Percentiles rank a stretch among this genome's conserved stretches.
Evolutionary conservation across 2,797 vertebrate species (phyloP).

Genomic region (Onychomys arenicola): DNA sequence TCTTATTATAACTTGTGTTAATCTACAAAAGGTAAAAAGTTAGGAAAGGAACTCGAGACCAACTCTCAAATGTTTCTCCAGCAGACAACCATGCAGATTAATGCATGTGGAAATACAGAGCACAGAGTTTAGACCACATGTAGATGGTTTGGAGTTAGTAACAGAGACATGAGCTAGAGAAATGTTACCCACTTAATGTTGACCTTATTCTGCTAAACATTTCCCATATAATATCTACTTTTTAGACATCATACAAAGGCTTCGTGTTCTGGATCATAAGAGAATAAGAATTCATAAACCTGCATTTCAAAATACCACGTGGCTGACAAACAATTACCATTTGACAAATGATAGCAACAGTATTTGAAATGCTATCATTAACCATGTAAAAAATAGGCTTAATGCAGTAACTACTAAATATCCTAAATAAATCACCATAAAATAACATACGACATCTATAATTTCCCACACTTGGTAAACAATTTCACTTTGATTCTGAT

Average conservation of each 20-base stretch:
- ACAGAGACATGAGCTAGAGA: background rate
- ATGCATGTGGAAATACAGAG: background rate
- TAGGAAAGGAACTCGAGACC: background rate
- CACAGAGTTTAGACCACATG: background rate
- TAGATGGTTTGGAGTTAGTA: background rate
- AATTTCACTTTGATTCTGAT: slow-evolving; percentile 50
- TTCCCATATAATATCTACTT: background rate
- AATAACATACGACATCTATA: slow-evolving; percentile 29
- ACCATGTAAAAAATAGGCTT: background rate
- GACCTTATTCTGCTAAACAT: background rate
- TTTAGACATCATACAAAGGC: background rate
- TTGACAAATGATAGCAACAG: slow-evolving; percentile 42
- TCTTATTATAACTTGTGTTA: background rate
- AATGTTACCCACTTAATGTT: background rate
- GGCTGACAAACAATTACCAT: background rate
- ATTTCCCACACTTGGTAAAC: background rate
- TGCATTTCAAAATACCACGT: slow-evolving; percentile 38
- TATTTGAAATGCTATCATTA: slow-evolving; percentile 52
- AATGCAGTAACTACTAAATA: background rate
- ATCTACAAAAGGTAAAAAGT: background rate
- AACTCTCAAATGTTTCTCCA: background rate
- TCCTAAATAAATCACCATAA: slow-evolving; percentile 48
- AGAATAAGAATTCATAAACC: slow-evolving; percentile 27
- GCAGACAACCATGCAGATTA: background rate
- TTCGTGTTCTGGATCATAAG: slow-evolving; percentile 36